A percentile compares a stretch with the other conserved stretches of the same genome.
These are phyloP conservation scores for Urocyon cinereoargenteus DNA, from an alignment of 2,797 vertebrate species.

Conservation along the genomic window DNA sequence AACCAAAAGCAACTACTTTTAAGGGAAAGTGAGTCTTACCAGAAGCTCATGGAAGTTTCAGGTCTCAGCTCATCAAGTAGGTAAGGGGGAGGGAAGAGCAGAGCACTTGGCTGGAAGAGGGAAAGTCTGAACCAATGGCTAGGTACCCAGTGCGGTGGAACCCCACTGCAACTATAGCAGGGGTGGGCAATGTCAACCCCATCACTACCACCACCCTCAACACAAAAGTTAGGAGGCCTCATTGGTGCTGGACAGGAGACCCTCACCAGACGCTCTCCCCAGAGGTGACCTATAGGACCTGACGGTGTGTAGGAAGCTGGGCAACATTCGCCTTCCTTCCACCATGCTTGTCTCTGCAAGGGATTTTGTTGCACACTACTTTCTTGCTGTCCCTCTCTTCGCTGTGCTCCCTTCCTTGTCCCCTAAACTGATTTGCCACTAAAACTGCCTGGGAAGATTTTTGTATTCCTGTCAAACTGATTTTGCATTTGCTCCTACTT, in stretches of 20 bases:
- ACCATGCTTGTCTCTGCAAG: neutral
- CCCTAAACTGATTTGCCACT: neutral
- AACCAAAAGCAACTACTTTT: neutral
- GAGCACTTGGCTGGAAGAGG: neutral
- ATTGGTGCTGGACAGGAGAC: neutral
- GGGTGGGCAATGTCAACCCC: neutral
- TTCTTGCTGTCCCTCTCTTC: neutral
- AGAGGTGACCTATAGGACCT: neutral
- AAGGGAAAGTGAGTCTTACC: conserved; percentile 2
- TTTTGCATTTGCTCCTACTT: conserved; percentile 40
- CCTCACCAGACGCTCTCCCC: neutral
- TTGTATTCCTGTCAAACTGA: conserved; percentile 29
- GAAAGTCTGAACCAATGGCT: neutral
- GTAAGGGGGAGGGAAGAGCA: fast-evolving
- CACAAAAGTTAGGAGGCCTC: neutral
- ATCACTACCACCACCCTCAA: neutral
- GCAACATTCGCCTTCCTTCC: neutral
- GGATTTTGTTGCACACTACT: neutral
- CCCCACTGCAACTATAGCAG: neutral
- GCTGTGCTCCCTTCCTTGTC: neutral
- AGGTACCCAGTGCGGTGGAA: neutral
- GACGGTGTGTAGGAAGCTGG: neutral
- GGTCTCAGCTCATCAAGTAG: neutral
- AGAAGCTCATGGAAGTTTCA: neutral
- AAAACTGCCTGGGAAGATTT: conserved; percentile 49